Base-by-base conservation (phyloP, 2,888 invertebrate species). In the Orthosia gothica region DNA sequence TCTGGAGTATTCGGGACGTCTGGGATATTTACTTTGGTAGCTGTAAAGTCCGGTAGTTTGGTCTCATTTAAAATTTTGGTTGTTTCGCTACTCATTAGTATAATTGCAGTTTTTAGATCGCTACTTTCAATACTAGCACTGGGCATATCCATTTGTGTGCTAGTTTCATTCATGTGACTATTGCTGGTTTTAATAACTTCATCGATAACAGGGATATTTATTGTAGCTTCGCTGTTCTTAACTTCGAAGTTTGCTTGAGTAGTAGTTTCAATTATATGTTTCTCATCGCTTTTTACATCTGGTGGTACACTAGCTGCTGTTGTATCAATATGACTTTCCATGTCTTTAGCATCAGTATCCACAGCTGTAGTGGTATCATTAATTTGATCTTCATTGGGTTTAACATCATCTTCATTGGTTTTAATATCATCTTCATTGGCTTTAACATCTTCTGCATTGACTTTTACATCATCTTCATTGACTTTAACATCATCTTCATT, bases 31-130 rank as follows among this genome's bases (percentile, higher is more conserved):
- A 66, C 63, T 7, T 23, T 62, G 5, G 57, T 40, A n/a, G 61
- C 79, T 45, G 68, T 26, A 18, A 45, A 63, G 23, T 20, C 26
- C 55, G 61, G 45, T 26, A 16, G 26, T 32, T 61, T 75, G 5
- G 64, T 55, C 7, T 76, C 67, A 52, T 70, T 68, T n/a, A 54
- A 20, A 15, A 70, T 23, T 16, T 78, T 75, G 3, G 82, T 68
- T n/a, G 76, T 23, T 69, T 80, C 79, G 59, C 72, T 83, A 59
- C 84, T 83, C 79, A 83, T 83, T 26, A 85, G 16, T 20, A 81
- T 76, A 23, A 82, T 82, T 65, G 87, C 87, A 62, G 84, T 87
- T 88, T 87, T 88, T 4, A 79, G 79, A 69, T 81, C 73, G 0
- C 64, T 66, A 20, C 70, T 86, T 47, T 85, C 79, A 65, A 72